Conservation (phyloP, 2,888 invertebrate genomes). For the Tuberolachnus salignus region DNA sequence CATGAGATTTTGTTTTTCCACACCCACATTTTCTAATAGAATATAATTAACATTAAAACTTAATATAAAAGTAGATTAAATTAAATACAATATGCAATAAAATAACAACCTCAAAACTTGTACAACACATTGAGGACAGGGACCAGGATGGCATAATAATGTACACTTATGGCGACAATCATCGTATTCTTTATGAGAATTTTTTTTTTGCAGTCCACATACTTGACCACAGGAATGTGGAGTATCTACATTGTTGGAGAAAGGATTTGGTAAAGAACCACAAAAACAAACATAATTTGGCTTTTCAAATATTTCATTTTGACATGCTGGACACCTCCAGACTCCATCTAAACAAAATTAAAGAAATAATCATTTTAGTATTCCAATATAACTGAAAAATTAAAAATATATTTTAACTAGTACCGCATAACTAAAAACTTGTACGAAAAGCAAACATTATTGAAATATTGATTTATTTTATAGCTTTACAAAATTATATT, state of each 20-base stretch:
- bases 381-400: background rate
- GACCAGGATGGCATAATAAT: constrained; percentile 89
- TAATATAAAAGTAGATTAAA: background rate
- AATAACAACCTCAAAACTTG: constrained; percentile 68
- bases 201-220: constrained; percentile 68
- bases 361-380: background rate
- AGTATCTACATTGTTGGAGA: constrained; percentile 66
- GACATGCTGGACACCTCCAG: constrained; percentile 97
- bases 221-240: constrained; percentile 92
- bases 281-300: constrained; percentile 94
- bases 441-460: no score
- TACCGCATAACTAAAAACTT: no score
- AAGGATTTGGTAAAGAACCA: constrained; percentile 78
- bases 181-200: constrained; percentile 60
- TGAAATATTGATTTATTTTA: background rate
- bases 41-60: background rate
- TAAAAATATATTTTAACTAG: background rate
- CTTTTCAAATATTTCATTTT: constrained; percentile 67
- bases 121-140: constrained; percentile 87
- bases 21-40: constrained; percentile 75
- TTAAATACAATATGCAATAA: background rate
- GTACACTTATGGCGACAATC: constrained; percentile 62
- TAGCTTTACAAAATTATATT: background rate
- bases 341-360: constrained; percentile 64
- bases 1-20: constrained; percentile 71